phyloP scores from a whole-genome alignment of 2,888 invertebrate genomes.

The Phragmatobia fuliginosa region DNA sequence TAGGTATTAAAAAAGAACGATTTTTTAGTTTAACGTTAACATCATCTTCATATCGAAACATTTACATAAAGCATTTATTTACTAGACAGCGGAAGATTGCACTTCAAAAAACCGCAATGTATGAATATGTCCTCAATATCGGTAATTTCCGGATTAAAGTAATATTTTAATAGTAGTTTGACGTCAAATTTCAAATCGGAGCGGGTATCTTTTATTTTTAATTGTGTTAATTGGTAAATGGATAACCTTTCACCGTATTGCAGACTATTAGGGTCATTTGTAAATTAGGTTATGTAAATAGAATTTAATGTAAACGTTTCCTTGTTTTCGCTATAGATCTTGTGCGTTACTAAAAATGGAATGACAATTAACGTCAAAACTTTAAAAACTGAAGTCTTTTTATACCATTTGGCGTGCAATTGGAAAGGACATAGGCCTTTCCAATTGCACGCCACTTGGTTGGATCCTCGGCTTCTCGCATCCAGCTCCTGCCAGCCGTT shows the following conservation, averaged over 20 bases:
- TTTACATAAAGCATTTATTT: too few relatives aligned
- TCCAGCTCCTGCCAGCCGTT: too few relatives aligned
- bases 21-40: too few relatives aligned
- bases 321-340: conserved; percentile 49
- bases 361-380: background rate
- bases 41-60: too few relatives aligned
- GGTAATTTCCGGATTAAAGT: conserved; percentile 13
- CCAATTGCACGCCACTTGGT: too few relatives aligned
- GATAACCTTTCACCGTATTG: conserved; percentile 73
- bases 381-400: background rate
- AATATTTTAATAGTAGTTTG: conserved; percentile 37
- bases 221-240: conserved; percentile 66
- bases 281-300: conserved; percentile 72
- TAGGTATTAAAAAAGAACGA: too few relatives aligned
- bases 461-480: too few relatives aligned
- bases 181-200: conserved; percentile 55
- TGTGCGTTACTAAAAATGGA: background rate
- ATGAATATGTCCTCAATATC: conserved; percentile 8
- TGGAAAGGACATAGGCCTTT: too few relatives aligned
- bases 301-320: conserved; percentile 50
- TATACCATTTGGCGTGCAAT: too few relatives aligned
- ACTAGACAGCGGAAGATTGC: background rate
- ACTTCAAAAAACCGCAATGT: background rate
- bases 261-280: conserved; percentile 53
- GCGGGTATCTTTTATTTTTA: conserved; percentile 51